Base-by-base conservation (phyloP, 2,888 invertebrate species). In the Oxycera nigricornis region DNA sequence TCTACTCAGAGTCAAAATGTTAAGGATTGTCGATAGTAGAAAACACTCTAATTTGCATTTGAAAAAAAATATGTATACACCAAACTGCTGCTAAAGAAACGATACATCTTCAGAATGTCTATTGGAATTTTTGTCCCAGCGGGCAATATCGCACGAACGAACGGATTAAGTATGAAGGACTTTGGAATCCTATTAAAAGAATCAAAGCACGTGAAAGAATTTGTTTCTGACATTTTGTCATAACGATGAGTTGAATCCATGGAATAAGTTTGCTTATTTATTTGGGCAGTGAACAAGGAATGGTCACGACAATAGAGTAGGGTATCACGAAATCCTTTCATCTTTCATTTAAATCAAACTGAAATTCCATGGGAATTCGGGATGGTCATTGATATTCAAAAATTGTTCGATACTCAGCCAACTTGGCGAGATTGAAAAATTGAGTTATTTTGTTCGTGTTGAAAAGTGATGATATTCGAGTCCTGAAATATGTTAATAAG, bases 331-430 rank as follows among this genome's bases (percentile, higher is more conserved):
- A 46, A 46, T 14, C 46, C 14, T 46, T 46, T 46, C 46, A 11
- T 46, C 3, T 46, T 46, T 46, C n/a, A 46, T 46, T 46, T n/a
- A 46, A 46, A 46, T 46, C 46, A 46, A 46, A 46, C 46, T 46
- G 3, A 7, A 46, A 7, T 46, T 46, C 46, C 2, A 11, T 11
- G 17, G 14, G 14, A 17, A 46, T 46, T 7, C 14, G 2, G 46
- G 14, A 11, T 46, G 46, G 46, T 11, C 14, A 46, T 46, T 46
- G 46, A 46, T 46, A 46, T 46, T 46, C 46, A 3, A 17, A 3
- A 46, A 46, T 2, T 7, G 46, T 46, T 46, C 46, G n/a, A n/a
- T n/a, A n/a, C n/a, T n/a, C n/a, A n/a, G n/a, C n/a, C n/a, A n/a
- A n/a, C n/a, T n/a, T n/a, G n/a, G n/a, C n/a, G n/a, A n/a, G n/a